Evolutionary conservation across 1,140 invertebrate species (phyloP), one percentile per base, ranked within the genome.

Genomic region (Drosophila pachea): DNA sequence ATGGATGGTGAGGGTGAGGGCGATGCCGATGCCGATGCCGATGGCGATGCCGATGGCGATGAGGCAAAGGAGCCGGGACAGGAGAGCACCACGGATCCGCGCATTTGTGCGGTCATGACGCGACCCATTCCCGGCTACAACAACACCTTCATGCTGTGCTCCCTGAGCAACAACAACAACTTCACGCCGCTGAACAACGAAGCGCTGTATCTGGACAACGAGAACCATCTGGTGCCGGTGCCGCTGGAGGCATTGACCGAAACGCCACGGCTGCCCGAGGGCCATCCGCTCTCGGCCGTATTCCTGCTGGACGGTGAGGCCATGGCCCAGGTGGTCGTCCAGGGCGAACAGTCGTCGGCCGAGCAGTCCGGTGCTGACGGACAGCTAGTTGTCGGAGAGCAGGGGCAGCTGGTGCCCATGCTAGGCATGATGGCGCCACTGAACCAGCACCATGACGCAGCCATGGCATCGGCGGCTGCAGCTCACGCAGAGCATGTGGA

Each of bases 131-230:
- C 87, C 7, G 87, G 87, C n/a, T 89, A 89, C 12, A 73, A 55
- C 91, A 91, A 31, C 92, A 94, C 88, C 89, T 95, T 78, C 90
- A 94, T 88, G 93, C 93, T 58, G 87, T 95, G 59, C 92, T 93
- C 36, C 91, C 92, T 67, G 82, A 93, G 94, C 66, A 92, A 93
- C 60, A 92, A 93, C 60, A 92, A 94, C 42, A 93, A 93, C 55
- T 91, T 94, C 35, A 93, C 92, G 42, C 92, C 93, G 6, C 90
- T 95, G 5, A 94, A 95, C 82, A 94, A 94, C 64, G 93, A 93
- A 64, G 91, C 93, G 0, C 86, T 94, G 4, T 90, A 92, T 56
- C 74, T 92, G 56, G 91, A 92, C 40, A 69, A 48, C 40, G 75
- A 86, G 59, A 91, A 92, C 76, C 91, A 92, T 70, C 68, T 92